These are phyloP conservation scores for Campodea augens DNA, from an alignment of 1,140 invertebrate species.

Conservation along the genomic window DNA sequence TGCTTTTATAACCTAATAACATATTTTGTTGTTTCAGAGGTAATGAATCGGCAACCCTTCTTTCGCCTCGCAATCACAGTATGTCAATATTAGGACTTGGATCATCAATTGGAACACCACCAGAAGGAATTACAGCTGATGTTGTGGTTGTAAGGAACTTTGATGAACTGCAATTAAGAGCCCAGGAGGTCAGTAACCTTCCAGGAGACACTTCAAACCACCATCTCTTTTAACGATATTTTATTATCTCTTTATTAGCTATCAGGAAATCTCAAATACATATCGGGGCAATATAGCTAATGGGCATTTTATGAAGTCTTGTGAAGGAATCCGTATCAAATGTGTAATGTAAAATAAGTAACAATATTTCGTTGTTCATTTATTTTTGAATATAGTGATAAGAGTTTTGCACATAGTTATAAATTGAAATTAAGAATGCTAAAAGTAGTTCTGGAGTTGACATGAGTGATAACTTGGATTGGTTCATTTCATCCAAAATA, in stretches of 20 bases:
- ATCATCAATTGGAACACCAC: slow-evolving; percentile 38
- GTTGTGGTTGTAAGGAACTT: slow-evolving; percentile 47
- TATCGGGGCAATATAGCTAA: not conserved
- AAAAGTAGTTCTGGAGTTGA: too few relatives aligned
- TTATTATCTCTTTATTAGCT: too few relatives aligned
- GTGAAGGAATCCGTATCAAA: not conserved
- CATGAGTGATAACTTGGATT: too few relatives aligned
- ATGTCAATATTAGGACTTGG: slow-evolving; percentile 43
- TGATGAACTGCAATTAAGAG: slow-evolving; percentile 33
- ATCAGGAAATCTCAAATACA: too few relatives aligned
- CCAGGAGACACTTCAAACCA: too few relatives aligned
- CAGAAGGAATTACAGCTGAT: slow-evolving; percentile 42
- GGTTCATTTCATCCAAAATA: too few relatives aligned
- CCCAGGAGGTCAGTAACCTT: slow-evolving; percentile 26
- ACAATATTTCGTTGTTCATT: too few relatives aligned
- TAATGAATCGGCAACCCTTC: slow-evolving; percentile 36
- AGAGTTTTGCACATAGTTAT: too few relatives aligned
- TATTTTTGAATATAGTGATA: too few relatives aligned
- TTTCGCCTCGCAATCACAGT: slow-evolving; percentile 35
- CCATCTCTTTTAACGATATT: too few relatives aligned
- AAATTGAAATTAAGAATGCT: too few relatives aligned
- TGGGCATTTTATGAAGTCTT: not conserved
- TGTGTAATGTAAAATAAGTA: too few relatives aligned
- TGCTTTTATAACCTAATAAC: slow-evolving; percentile 3
- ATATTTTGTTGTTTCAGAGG: slow-evolving; percentile 27